Evolutionary conservation across 1,140 invertebrate species (phyloP).

Genomic region (Triops cancriformis): DNA sequence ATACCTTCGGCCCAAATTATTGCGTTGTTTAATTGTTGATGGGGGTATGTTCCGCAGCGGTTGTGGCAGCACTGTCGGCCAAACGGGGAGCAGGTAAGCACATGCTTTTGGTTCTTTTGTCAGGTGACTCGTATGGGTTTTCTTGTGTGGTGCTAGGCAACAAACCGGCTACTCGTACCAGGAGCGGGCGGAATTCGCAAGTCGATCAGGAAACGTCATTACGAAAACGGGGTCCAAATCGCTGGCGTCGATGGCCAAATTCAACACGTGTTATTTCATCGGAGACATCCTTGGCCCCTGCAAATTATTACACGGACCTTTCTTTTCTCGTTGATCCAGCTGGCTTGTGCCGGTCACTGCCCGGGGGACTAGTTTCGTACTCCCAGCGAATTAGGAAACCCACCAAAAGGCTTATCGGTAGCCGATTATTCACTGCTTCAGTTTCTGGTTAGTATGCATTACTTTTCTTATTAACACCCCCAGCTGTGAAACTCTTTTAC

Average conservation of each 20-base stretch:
- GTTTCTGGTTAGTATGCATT: not conserved
- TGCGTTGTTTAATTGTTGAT: conserved; percentile 17
- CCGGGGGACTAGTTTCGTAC: not conserved
- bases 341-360: not conserved
- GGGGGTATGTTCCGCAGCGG: conserved; percentile 21
- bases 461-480: not conserved
- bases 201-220: not conserved
- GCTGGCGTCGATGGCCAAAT: not conserved
- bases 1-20: not conserved
- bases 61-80: conserved; percentile 24
- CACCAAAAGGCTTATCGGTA: not conserved
- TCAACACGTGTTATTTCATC: not conserved
- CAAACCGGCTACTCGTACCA: not conserved
- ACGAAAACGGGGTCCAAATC: not conserved
- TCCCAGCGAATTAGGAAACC: not conserved
- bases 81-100: conserved; percentile 11
- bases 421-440: not conserved
- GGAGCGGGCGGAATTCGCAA: not conserved
- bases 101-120: not conserved
- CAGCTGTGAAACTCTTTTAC: not conserved
- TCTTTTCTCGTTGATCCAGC: not conserved
- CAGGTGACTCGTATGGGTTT: not conserved
- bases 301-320: conserved; percentile 8
- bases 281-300: not conserved
- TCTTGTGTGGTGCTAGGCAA: not conserved